phyloP scores from a whole-genome alignment of 2,888 invertebrate species.

The Himalopsyche tibetana region DNA sequence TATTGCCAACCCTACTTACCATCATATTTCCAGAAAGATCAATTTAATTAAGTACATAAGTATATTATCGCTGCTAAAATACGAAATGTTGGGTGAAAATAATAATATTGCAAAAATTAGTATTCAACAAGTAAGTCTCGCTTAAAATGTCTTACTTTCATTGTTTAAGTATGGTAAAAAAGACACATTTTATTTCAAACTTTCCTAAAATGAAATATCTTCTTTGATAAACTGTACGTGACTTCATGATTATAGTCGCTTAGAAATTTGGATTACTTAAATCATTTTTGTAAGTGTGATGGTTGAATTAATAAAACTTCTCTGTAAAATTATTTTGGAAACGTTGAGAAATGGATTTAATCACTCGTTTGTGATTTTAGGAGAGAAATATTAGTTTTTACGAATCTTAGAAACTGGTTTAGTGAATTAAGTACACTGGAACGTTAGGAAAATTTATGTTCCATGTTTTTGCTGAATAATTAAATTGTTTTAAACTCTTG shows the following conservation, averaged over 20 bases:
- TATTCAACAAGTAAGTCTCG: background rate
- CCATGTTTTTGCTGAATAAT: too few species aligned
- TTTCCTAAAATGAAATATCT: background rate
- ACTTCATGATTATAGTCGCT: background rate
- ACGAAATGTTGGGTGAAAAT: background rate
- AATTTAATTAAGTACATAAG: background rate
- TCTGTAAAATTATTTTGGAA: too few species aligned
- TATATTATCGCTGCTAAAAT: background rate
- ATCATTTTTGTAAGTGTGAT: too few species aligned
- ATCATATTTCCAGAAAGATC: background rate
- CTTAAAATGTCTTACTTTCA: background rate
- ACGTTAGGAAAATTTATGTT: too few species aligned
- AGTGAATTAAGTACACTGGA: too few species aligned
- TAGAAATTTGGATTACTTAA: background rate
- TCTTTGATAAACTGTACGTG: background rate
- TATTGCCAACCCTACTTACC: too few species aligned
- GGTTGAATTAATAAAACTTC: too few species aligned
- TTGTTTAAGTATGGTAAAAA: background rate
- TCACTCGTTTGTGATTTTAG: too few species aligned
- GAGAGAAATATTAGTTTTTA: too few species aligned
- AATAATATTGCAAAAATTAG: background rate
- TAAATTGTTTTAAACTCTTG: too few species aligned
- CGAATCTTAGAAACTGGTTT: too few species aligned
- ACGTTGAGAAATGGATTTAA: too few species aligned
- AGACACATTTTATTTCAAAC: background rate